phyloP scores from a whole-genome alignment of 2,888 invertebrate species.

The Mamestra brassicae region DNA sequence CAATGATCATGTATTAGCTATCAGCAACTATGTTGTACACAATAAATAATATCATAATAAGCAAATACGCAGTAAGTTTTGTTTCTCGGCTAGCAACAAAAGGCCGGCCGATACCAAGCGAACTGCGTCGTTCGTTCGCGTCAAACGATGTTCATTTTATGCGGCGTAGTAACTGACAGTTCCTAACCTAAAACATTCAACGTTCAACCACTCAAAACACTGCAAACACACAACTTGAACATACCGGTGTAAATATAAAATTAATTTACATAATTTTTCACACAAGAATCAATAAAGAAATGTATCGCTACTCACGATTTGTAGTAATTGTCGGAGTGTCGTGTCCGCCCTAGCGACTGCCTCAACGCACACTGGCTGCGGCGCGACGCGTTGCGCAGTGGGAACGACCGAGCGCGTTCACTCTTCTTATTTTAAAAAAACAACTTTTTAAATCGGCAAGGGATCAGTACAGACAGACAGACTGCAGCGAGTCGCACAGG shows the following conservation, averaged over 20 bases:
- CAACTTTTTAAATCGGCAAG: constrained; percentile 74
- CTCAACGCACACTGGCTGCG: constrained; percentile 82
- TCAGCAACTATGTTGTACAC: constrained; percentile 69
- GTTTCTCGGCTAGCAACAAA: constrained; percentile 87
- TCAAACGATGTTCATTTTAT: constrained; percentile 78
- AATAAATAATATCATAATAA: constrained; percentile 62
- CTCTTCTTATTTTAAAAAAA: constrained; percentile 78
- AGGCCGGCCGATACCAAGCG: constrained; percentile 79
- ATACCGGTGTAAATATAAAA: constrained; percentile 56
- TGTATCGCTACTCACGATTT: constrained; percentile 78
- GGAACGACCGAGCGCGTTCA: constrained; percentile 75
- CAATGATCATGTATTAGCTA: constrained; percentile 26
- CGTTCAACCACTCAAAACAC: constrained; percentile 54
- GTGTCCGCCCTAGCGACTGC: constrained; percentile 80
- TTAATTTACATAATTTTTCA: constrained; percentile 70
- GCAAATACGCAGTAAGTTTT: constrained; percentile 83
- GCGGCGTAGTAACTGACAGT: constrained; percentile 86
- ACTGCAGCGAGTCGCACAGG: constrained; percentile 49
- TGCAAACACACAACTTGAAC: constrained; percentile 44
- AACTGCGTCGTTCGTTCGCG: constrained; percentile 83
- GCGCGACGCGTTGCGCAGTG: constrained; percentile 76
- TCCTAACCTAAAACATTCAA: constrained; percentile 79
- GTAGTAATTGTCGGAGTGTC: constrained; percentile 66
- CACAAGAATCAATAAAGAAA: constrained; percentile 71
- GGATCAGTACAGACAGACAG: constrained; percentile 68